These are phyloP conservation scores for Hippasteria phrygiana DNA, from an alignment of 53 echinoderm and acorn worm species.

Conservation along the genomic window DNA sequence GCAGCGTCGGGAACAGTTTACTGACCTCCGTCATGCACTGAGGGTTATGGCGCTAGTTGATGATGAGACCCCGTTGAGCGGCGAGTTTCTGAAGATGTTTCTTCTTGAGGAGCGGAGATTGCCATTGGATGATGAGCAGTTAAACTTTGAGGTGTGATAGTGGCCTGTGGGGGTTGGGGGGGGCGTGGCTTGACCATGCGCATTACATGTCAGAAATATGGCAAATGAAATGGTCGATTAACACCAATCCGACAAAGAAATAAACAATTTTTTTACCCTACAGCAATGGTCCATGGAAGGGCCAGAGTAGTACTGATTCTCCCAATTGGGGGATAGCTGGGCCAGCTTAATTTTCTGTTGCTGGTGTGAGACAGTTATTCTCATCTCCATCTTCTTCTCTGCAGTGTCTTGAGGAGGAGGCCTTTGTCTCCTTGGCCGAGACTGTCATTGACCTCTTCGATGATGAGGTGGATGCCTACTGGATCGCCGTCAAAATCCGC, in stretches of 20 bases:
- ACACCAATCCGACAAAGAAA: no score
- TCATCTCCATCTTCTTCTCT: background rate
- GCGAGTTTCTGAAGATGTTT: constrained; percentile 84
- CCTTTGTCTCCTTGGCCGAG: constrained; percentile 75
- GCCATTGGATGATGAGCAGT: constrained; percentile 80
- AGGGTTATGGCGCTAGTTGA: constrained; percentile 72
- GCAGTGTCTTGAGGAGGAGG: constrained; percentile 67
- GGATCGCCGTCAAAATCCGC: constrained; percentile 78
- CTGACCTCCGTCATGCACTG: constrained; percentile 79
- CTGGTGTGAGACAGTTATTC: no score
- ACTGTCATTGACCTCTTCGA: constrained; percentile 76
- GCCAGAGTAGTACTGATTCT: no score
- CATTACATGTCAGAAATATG: no score
- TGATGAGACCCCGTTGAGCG: constrained; percentile 66
- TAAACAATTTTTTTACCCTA: no score
- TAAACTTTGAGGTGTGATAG: constrained; percentile 44
- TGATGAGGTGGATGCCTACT: constrained; percentile 81
- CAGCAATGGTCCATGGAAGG: no score
- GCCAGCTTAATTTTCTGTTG: no score
- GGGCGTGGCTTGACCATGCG: no score
- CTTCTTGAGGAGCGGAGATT: constrained; percentile 79
- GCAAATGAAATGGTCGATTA: no score
- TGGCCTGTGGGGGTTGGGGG: no score
- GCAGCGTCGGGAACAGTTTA: constrained; percentile 83
- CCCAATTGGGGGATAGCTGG: no score